Conservation (phyloP, 2,888 invertebrate species). For the Apamea epomidion region DNA sequence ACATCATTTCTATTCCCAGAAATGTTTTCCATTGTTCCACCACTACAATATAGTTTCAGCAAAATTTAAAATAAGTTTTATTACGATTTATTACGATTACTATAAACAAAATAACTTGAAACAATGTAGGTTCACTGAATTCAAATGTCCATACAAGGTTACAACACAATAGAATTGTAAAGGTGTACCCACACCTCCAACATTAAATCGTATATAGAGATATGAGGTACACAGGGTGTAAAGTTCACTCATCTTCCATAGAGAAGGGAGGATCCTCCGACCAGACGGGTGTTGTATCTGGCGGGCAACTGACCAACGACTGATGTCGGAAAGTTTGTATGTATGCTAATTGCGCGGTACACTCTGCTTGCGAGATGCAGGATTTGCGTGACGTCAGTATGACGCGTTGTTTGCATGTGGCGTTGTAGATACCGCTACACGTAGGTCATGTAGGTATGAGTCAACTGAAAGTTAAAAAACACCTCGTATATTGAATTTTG, state of each 20-base stretch:
- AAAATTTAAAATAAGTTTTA: neutral
- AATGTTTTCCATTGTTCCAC: neutral
- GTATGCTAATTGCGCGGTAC: too few species aligned
- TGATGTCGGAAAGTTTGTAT: too few species aligned
- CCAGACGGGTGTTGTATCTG: too few species aligned
- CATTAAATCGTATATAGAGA: constrained; percentile 2
- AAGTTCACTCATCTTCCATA: too few species aligned
- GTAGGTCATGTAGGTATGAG: neutral
- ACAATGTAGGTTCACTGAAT: constrained; percentile 17
- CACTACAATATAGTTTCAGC: too few species aligned
- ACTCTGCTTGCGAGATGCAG: too few species aligned
- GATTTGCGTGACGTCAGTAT: too few species aligned
- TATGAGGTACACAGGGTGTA: too few species aligned
- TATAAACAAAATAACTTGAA: constrained; percentile 3
- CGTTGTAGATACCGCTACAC: too few species aligned
- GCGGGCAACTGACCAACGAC: too few species aligned
- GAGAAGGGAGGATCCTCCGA: too few species aligned
- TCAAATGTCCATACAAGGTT: constrained; percentile 16
- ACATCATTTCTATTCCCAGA: neutral
- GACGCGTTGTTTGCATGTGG: too few species aligned
- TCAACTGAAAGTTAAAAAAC: constrained; percentile 19
- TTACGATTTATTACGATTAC: neutral
- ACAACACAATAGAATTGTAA: constrained; percentile 11
- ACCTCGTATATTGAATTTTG: neutral
- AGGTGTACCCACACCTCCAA: neutral